A percentile compares a stretch with the other conserved stretches of the same genome.
These are phyloP conservation scores for Alcis repandata DNA, from an alignment of 2,888 invertebrate species.

Conservation along the genomic window DNA sequence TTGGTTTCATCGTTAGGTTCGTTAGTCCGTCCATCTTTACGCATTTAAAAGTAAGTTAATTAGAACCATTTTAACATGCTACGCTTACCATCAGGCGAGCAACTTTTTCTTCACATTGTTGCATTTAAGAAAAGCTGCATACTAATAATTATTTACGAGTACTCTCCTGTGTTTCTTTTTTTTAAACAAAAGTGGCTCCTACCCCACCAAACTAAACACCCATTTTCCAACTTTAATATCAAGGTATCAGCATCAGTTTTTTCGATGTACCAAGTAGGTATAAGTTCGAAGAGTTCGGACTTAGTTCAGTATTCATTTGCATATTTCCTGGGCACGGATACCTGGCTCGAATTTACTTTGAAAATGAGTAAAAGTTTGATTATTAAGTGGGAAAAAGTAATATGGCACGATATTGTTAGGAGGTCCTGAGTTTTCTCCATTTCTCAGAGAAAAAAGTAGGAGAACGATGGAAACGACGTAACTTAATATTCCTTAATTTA, in stretches of 20 bases:
- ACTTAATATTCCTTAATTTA: too few species aligned
- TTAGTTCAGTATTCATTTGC: constrained; percentile 23
- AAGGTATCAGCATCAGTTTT: not conserved
- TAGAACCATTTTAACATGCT: too few species aligned
- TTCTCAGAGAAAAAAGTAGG: not conserved
- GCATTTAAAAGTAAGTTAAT: too few species aligned
- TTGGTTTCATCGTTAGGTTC: too few species aligned
- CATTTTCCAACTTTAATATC: constrained; percentile 1
- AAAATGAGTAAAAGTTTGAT: constrained; percentile 32
- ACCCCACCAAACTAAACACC: not conserved
- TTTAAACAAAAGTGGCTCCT: not conserved
- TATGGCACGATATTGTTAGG: constrained; percentile 3
- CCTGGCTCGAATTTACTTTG: constrained; percentile 25
- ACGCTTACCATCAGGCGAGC: too few species aligned
- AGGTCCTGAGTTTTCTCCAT: not conserved
- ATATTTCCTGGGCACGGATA: constrained; percentile 20
- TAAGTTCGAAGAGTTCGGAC: constrained; percentile 12
- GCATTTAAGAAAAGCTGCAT: too few species aligned
- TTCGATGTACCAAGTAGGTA: not conserved
- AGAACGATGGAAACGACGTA: not conserved
- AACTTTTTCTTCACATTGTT: too few species aligned
- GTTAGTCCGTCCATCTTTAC: too few species aligned
- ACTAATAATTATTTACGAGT: not conserved
- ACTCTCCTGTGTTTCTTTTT: not conserved
- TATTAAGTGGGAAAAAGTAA: constrained; percentile 23